These are phyloP conservation scores for Dicentrarchus labrax DNA, from an alignment of 2,113 vertebrate species.

Conservation along the genomic window DNA sequence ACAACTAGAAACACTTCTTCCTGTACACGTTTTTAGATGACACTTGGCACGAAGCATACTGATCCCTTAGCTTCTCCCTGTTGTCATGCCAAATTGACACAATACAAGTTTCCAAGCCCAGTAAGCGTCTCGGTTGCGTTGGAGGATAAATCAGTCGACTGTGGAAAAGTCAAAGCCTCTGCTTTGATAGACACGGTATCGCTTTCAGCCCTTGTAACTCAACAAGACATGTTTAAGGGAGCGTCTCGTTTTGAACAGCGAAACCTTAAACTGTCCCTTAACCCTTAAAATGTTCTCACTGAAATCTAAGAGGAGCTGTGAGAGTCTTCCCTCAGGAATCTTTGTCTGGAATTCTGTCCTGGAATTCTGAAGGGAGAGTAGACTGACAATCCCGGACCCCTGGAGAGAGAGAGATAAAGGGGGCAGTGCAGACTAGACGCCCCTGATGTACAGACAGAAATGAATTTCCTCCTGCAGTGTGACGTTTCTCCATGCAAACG, in stretches of 20 bases:
- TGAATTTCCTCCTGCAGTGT: not conserved
- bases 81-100: no score
- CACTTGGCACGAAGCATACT: no score
- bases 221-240: conserved; percentile 6
- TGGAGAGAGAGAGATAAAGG: not conserved
- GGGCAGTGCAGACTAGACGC: not conserved
- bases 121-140: not conserved
- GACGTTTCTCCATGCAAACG: not conserved
- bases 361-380: conserved; percentile 37
- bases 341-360: conserved; percentile 43
- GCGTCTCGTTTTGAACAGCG: conserved; percentile 6
- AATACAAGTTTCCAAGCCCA: no score
- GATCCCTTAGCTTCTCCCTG: not conserved
- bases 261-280: conserved; percentile 41
- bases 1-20: no score
- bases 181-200: conserved; percentile 10
- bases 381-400: conserved; percentile 41
- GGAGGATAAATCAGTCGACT: not conserved
- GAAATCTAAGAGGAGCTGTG: conserved; percentile 37
- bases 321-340: conserved; percentile 29
- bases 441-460: not conserved
- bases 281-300: conserved; percentile 29
- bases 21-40: no score
- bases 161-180: not conserved
- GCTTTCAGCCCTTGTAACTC: not conserved